These are phyloP conservation scores for Pseudochirops corinnae DNA, from an alignment of 2,797 vertebrate genomes.

Conservation along the genomic window DNA sequence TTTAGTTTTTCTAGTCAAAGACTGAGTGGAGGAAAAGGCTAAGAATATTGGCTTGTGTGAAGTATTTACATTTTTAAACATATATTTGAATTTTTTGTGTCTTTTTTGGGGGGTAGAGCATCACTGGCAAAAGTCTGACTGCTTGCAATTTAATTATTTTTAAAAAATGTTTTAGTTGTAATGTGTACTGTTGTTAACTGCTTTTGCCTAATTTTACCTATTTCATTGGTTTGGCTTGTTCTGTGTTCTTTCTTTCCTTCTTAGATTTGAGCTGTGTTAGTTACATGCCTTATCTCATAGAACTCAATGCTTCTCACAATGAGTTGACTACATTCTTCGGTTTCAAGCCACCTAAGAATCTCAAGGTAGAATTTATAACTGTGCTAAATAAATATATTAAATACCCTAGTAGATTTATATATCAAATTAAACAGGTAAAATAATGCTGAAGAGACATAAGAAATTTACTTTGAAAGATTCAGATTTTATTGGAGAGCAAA, in stretches of 20 bases:
- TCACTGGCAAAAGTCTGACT: conserved; percentile 16
- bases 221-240: neutral
- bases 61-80: neutral
- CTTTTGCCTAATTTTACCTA: neutral
- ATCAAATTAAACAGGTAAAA: neutral
- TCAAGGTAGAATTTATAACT: conserved; percentile 87
- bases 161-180: neutral
- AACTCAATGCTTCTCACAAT: conserved; percentile 93
- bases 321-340: conserved; percentile 89
- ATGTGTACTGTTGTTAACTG: conserved; percentile 5
- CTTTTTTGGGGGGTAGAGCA: neutral
- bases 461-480: neutral
- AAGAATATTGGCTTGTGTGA: neutral
- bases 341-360: conserved; percentile 92
- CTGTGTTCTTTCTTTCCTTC: conserved; percentile 44
- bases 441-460: neutral
- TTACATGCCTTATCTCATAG: conserved; percentile 91
- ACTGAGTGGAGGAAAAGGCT: neutral
- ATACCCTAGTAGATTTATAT: neutral
- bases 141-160: neutral
- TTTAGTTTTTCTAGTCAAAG: neutral
- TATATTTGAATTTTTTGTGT: neutral
- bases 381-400: neutral
- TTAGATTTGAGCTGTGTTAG: conserved; percentile 94
- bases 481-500: neutral